Conservation (phyloP, 1,140 invertebrate species). For the Brachionus rubens region DNA sequence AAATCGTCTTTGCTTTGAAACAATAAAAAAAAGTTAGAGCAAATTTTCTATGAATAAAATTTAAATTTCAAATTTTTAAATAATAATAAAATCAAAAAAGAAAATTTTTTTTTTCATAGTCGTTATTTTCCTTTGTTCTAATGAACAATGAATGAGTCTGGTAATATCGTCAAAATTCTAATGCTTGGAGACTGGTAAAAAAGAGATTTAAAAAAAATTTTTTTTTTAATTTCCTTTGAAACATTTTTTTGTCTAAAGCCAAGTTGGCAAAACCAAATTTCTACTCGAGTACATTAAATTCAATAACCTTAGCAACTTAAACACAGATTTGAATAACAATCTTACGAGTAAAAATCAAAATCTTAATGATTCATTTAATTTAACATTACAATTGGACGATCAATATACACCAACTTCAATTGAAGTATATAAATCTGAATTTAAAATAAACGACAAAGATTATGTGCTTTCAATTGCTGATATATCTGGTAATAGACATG, state of each 20-base stretch:
- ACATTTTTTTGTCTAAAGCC: neutral
- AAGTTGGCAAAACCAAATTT: slow-evolving; percentile 44
- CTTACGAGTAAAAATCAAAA: no score
- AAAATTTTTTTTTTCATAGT: no score
- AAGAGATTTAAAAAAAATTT: neutral
- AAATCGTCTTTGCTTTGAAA: no score
- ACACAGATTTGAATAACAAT: neutral
- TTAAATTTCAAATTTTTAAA: no score
- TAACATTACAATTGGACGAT: neutral
- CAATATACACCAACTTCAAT: slow-evolving; percentile 26
- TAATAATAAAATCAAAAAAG: no score
- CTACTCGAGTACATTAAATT: slow-evolving; percentile 37
- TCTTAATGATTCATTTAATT: slow-evolving; percentile 5
- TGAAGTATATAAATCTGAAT: slow-evolving; percentile 40
- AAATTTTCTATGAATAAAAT: no score
- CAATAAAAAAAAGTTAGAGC: no score
- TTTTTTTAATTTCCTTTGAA: neutral
- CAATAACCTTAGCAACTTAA: slow-evolving; percentile 19
- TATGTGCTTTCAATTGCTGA: slow-evolving; percentile 28
- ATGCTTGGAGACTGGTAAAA: slow-evolving; percentile 38
- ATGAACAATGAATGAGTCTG: slow-evolving; percentile 3
- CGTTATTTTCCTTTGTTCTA: neutral
- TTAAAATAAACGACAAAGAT: slow-evolving; percentile 38
- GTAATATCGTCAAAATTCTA: slow-evolving; percentile 26
- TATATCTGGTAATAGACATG: slow-evolving; percentile 39